phyloP scores from a whole-genome alignment of 2,113 vertebrate genomes.

The Cyanoramphus novaezelandiae region DNA sequence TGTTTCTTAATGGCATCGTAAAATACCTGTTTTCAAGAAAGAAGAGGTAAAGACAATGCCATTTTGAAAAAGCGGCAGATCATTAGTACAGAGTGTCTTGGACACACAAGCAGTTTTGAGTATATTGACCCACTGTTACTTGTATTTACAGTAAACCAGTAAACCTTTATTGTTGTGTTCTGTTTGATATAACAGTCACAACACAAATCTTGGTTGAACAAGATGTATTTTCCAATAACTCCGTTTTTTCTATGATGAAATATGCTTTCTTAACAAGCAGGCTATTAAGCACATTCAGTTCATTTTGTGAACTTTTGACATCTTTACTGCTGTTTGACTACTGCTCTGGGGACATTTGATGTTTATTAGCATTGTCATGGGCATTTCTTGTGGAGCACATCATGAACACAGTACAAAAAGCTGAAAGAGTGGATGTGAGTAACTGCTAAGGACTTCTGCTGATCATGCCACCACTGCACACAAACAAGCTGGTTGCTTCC shows the following conservation, averaged over 20 bases:
- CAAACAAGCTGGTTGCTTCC: not conserved
- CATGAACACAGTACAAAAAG: not conserved
- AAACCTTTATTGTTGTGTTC: not conserved
- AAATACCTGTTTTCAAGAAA: not conserved
- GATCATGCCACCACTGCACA: fast-evolving
- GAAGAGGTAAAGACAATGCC: not conserved
- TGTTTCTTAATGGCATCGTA: not conserved
- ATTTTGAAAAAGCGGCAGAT: not conserved
- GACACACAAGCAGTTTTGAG: not conserved
- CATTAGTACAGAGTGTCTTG: not conserved
- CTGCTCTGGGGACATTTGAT: not conserved
- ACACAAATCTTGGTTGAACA: not conserved
- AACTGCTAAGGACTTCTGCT: not conserved
- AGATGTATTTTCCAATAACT: not conserved
- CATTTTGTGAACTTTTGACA: not conserved
- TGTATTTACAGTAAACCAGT: not conserved
- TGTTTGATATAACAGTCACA: not conserved
- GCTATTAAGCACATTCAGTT: not conserved
- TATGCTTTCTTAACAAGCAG: not conserved
- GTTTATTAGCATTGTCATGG: not conserved
- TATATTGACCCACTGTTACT: not conserved
- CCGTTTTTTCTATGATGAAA: not conserved
- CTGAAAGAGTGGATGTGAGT: not conserved
- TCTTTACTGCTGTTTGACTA: not conserved
- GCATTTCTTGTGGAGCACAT: not conserved